phyloP scores from a whole-genome alignment of 2,113 vertebrate species.

The Pachypanchax playfairii region DNA sequence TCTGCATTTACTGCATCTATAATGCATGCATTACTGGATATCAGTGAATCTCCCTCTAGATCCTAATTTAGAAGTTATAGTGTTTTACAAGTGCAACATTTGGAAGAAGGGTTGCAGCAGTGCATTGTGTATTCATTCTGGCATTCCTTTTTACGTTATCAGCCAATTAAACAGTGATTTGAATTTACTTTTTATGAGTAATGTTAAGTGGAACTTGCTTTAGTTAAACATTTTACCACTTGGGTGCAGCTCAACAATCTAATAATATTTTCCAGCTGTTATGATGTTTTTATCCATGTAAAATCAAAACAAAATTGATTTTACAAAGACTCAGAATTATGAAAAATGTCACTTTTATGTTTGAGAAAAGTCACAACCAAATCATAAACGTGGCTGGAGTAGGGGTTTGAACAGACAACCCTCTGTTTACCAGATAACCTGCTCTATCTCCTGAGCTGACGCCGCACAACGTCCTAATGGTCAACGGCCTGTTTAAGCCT shows the following conservation, averaged over 20 bases:
- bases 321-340: neutral
- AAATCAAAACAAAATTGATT: too few species aligned
- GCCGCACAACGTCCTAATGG: too few species aligned
- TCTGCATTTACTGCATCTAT: constrained; percentile 57
- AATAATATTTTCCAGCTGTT: neutral
- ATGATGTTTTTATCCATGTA: neutral
- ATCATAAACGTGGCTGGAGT: too few species aligned
- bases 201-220: neutral
- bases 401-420: too few species aligned
- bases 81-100: neutral
- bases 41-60: constrained; percentile 37
- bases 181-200: neutral
- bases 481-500: too few species aligned
- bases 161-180: neutral
- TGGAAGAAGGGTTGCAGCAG: neutral
- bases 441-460: too few species aligned
- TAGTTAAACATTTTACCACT: neutral
- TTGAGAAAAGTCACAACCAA: too few species aligned
- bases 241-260: neutral
- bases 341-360: too few species aligned
- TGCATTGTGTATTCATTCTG: neutral
- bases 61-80: neutral
- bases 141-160: neutral
- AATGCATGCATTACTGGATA: constrained; percentile 53
- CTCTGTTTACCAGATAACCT: too few species aligned